Evolutionary conservation across 1,140 invertebrate species (phyloP).

Genomic region (Panagrolaimus sp.): DNA sequence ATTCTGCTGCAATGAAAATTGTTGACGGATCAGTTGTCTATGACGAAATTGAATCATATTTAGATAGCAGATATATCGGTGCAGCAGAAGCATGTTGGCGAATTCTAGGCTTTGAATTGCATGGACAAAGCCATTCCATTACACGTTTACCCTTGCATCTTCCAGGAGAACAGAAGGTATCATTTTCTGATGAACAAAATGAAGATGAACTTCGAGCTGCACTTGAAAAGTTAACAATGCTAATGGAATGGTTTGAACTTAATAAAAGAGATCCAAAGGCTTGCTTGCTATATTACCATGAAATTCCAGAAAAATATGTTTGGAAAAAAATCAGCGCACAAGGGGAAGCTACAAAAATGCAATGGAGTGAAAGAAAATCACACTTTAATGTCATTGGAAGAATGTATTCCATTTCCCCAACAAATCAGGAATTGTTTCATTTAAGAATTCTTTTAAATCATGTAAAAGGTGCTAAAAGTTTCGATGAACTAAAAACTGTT

Average conservation of each 20-base stretch:
- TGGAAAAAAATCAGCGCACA: background rate
- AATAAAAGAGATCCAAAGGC: constrained; percentile 33
- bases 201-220: background rate
- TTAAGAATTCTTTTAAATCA: constrained; percentile 41
- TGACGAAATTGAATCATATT: constrained; percentile 58
- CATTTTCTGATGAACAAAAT: constrained; percentile 52
- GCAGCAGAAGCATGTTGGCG: constrained; percentile 59
- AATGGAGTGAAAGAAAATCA: constrained; percentile 1
- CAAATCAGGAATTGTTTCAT: constrained; percentile 34
- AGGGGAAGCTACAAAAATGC: background rate
- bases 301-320: constrained; percentile 50
- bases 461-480: constrained; percentile 28
- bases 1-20: constrained; percentile 31
- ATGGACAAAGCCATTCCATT: constrained; percentile 57
- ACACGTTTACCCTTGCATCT: constrained; percentile 59
- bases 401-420: constrained; percentile 29
- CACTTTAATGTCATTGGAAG: constrained; percentile 27
- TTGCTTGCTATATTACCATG: constrained; percentile 29
- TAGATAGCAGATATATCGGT: constrained; percentile 60
- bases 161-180: constrained; percentile 58
- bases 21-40: constrained; percentile 20
- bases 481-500: constrained; percentile 41
- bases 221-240: constrained; percentile 32
- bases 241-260: constrained; percentile 56
- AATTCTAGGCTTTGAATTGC: constrained; percentile 57